Evolutionary conservation across 2,113 vertebrate genomes (phyloP).

Genomic region (Oxygymnocypris stewartii): DNA sequence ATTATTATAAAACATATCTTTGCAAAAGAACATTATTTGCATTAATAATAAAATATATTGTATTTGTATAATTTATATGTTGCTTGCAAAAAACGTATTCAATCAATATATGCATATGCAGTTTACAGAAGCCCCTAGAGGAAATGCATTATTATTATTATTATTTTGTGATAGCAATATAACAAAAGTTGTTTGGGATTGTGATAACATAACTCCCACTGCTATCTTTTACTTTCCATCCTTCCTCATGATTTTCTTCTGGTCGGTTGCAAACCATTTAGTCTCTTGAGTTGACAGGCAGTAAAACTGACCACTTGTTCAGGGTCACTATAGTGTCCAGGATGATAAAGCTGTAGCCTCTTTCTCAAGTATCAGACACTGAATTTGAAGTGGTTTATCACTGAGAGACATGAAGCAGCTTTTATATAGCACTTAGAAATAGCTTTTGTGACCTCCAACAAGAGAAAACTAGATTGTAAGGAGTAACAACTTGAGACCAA

Average conservation of each 20-base stretch:
- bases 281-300: background rate
- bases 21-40: background rate
- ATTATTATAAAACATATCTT: background rate
- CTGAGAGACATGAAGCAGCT: slow-evolving; percentile 5
- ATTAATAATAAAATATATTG: background rate
- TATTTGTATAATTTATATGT: background rate
- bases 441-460: slow-evolving; percentile 16
- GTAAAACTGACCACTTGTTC: slow-evolving; percentile 3
- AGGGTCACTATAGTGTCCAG: background rate
- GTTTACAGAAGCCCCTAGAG: background rate
- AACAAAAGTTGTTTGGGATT: background rate
- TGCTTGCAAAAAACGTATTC: background rate
- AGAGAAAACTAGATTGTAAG: background rate
- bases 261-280: background rate
- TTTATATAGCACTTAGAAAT: background rate
- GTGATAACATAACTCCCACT: background rate
- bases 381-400: slow-evolving; percentile 4
- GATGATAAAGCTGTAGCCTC: background rate
- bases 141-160: background rate
- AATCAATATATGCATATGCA: background rate
- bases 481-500: background rate
- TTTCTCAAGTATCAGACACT: background rate
- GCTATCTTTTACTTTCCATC: no score
- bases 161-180: background rate
- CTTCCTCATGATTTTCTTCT: background rate